These are phyloP conservation scores for Rhinella marina DNA, from an alignment of 2,797 vertebrate genomes.

Conservation along the genomic window DNA sequence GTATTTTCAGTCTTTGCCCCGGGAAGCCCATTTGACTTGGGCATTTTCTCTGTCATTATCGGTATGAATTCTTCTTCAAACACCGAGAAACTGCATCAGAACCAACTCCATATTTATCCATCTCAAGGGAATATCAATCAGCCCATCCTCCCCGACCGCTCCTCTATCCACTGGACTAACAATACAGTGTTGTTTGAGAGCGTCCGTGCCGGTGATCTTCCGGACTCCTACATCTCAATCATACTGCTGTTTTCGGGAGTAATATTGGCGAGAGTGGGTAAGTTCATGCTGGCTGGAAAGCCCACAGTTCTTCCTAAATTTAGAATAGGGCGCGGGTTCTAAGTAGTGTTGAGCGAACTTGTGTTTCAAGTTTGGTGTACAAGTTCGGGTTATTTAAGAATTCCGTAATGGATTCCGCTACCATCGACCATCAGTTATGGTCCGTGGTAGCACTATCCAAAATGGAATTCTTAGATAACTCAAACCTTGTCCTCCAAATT, in stretches of 20 bases:
- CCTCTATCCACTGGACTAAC: slow-evolving; percentile 86
- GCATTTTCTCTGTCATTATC: slow-evolving; percentile 72
- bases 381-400: too few species aligned
- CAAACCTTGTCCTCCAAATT: too few species aligned
- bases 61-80: slow-evolving; percentile 70
- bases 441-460: too few species aligned
- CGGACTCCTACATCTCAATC: slow-evolving; percentile 81
- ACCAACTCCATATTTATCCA: slow-evolving; percentile 72
- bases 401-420: too few species aligned
- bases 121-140: slow-evolving; percentile 78
- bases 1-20: slow-evolving; percentile 83
- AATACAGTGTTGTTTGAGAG: slow-evolving; percentile 82
- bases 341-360: too few species aligned
- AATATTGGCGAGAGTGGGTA: slow-evolving; percentile 81
- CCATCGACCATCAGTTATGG: too few species aligned
- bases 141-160: slow-evolving; percentile 79
- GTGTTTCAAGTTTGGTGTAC: too few species aligned
- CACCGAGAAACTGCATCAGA: slow-evolving; percentile 68
- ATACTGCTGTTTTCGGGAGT: slow-evolving; percentile 82
- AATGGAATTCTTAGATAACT: too few species aligned
- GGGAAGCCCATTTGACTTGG: slow-evolving; percentile 81
- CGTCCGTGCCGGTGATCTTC: slow-evolving; percentile 71
- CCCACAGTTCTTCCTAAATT: neutral
- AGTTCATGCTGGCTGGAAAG: slow-evolving; percentile 58
- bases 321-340: neutral